Conservation (phyloP, 37 sponge, comb jelly and placozoan genomes). For the Spongia lamella region DNA sequence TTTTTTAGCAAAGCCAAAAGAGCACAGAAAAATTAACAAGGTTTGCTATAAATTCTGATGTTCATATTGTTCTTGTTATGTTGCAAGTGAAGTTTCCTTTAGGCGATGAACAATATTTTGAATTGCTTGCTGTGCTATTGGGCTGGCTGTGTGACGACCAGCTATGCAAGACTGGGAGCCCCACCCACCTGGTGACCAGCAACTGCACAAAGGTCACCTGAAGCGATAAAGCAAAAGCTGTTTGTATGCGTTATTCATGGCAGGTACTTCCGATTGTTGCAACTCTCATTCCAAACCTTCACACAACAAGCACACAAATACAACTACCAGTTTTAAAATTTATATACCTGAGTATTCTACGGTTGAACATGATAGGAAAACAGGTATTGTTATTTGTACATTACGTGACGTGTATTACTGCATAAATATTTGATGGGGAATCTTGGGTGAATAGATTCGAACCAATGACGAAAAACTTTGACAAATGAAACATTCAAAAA, state of each 20-base stretch:
- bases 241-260: background rate
- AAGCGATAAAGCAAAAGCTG: background rate
- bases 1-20: too few species aligned
- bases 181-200: background rate
- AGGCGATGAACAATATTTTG: conserved; percentile 2
- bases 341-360: conserved; percentile 3
- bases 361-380: background rate
- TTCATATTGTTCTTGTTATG: too few species aligned
- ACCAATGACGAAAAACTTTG: too few species aligned
- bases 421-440: too few species aligned
- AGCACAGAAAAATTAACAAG: too few species aligned
- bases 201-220: too few species aligned
- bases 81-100: too few species aligned
- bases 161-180: background rate
- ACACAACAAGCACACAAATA: background rate
- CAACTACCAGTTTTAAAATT: conserved; percentile 23
- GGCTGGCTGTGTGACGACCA: conserved; percentile 29
- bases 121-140: conserved; percentile 4
- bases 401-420: too few species aligned
- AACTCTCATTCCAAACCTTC: conserved; percentile 6
- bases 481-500: too few species aligned
- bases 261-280: conserved; percentile 19
- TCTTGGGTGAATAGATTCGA: too few species aligned
- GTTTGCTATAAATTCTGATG: too few species aligned
- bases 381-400: too few species aligned